phyloP scores from a whole-genome alignment of 2,888 invertebrate species.

The Rapana venosa region DNA sequence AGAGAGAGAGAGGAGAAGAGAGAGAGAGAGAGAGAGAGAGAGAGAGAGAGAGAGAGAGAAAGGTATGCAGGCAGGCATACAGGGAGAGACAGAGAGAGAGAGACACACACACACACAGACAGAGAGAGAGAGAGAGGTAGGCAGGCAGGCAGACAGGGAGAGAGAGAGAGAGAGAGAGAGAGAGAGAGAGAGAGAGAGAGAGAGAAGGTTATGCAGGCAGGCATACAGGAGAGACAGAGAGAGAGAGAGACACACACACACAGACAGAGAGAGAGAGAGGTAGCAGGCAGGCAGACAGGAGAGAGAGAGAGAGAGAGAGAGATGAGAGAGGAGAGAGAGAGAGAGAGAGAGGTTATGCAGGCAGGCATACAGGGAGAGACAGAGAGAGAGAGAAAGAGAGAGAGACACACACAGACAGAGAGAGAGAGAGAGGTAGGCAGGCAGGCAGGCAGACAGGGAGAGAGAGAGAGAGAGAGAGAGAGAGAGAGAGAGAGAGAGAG shows the following conservation, averaged over 20 bases:
- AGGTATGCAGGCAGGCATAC: neutral
- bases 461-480: conserved; percentile 29
- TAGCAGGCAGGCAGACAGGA: neutral
- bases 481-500: neutral
- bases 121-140: conserved; percentile 35
- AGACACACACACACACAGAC: neutral
- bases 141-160: neutral
- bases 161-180: conserved; percentile 27
- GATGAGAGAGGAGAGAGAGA: neutral
- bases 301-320: neutral
- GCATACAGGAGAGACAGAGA: conserved; percentile 38
- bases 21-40: conserved; percentile 14
- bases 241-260: conserved; percentile 39
- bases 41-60: neutral
- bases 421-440: conserved; percentile 41
- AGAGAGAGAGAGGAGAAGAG: neutral
- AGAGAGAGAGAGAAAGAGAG: conserved; percentile 18
- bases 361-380: neutral
- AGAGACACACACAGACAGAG: conserved; percentile 36
- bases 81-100: conserved; percentile 15
- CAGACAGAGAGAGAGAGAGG: conserved; percentile 38
- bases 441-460: conserved; percentile 32
- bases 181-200: conserved; percentile 42
- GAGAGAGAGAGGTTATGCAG: neutral
- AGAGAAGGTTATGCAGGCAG: no score